Base-by-base conservation (phyloP, 2,797 vertebrate genomes). In the Podarcis siculus region DNA sequence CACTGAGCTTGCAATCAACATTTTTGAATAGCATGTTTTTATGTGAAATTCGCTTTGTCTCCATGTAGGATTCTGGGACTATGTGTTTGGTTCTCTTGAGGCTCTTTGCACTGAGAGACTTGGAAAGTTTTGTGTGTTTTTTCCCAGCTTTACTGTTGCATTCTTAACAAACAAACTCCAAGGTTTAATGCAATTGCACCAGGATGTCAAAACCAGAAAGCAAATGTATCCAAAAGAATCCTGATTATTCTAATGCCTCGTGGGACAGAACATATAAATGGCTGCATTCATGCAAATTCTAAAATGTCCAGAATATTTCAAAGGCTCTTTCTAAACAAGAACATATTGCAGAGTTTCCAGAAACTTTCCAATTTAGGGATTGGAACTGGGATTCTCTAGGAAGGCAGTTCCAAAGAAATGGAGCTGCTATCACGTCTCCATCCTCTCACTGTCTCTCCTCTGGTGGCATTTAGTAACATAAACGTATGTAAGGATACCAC, bases 21-120 rank as follows among this genome's bases (percentile, higher is more conserved):
- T 92, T 93, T 64, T 94, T 94, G 94, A 91, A 86, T 93, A 89
- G 89, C 91, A 92, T 90, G 72, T 90, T 91, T 77, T 32, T 76
- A 92, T 61, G 88, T 82, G 79, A 89, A 93, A 95, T 92, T 93
- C 89, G 66, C 81, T 95, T 93, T 94, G 37, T 79, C 75, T 79
- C 55, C 21, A 73, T 19, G 23, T 37, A 23, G 3, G 64, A 87
- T 61, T n/a, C 72, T 69, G 80, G 71, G 86, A n/a, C 78, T 64
- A 27, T 27, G 3, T 30, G 23, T 45, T 64, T 32, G 55, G 32
- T 72, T 72, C 55, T 79, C 30, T 45, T 12, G 3, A 30, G 27
- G 23, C 58, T 42, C 69, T 77, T n/a, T n/a, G 17, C 32, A 17
- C 8, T 72, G 8, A 39, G 9, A 61, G 35, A 61, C 30, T 42